Evolutionary conservation across 2,113 vertebrate species (phyloP).

Genomic region (Semnopithecus entellus): DNA sequence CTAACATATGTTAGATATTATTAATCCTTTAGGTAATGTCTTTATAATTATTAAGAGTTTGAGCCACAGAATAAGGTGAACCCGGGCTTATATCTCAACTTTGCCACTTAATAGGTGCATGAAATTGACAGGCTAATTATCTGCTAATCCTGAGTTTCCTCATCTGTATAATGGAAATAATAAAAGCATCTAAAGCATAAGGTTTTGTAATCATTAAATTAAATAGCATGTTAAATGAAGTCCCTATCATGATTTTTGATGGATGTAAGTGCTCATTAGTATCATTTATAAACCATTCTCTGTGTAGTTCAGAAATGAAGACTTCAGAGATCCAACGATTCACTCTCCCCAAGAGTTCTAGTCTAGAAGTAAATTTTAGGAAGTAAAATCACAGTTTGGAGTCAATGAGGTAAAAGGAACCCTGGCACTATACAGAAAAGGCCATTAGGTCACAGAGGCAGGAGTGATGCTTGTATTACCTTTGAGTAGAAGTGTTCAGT

Average conservation of each 20-base stretch:
- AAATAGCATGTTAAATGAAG: background rate
- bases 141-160: background rate
- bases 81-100: background rate
- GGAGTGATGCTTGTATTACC: background rate
- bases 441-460: background rate
- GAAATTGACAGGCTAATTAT: background rate
- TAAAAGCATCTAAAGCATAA: background rate
- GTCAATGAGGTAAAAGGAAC: background rate
- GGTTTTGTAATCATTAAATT: conserved; percentile 2
- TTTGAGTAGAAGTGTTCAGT: background rate
- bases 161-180: background rate
- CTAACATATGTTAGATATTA: background rate
- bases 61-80: background rate
- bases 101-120: background rate
- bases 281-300: background rate
- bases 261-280: background rate
- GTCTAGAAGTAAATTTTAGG: background rate
- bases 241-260: background rate
- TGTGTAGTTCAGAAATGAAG: background rate
- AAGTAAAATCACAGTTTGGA: background rate
- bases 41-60: conserved; percentile 4
- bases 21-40: background rate
- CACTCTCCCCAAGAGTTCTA: background rate
- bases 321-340: background rate
- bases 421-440: background rate